Evolutionary conservation across 1,140 invertebrate genomes (phyloP).

Genomic region (Hirudo medicinalis): DNA sequence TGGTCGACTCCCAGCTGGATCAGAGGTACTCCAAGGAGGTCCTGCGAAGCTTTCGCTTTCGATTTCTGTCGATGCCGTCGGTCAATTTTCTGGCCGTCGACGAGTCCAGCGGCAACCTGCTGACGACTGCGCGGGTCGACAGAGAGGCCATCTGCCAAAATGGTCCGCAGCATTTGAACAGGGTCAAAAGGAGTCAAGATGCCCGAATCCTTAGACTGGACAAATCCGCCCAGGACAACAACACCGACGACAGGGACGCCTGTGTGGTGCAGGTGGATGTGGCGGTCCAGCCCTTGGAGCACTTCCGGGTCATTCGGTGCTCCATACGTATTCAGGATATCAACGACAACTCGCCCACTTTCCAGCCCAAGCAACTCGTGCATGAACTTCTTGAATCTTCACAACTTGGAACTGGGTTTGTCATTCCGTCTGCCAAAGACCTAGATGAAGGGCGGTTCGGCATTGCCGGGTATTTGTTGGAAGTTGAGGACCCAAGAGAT

Average conservation of each 20-base stretch:
- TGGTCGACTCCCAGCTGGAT: neutral
- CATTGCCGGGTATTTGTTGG: neutral
- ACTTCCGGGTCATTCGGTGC: slow-evolving; percentile 13
- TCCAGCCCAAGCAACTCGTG: neutral
- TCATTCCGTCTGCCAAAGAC: slow-evolving; percentile 18
- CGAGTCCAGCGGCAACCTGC: slow-evolving; percentile 11
- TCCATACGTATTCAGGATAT: slow-evolving; percentile 15
- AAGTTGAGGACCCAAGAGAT: neutral
- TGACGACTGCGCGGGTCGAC: slow-evolving; percentile 17
- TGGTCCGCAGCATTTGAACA: neutral
- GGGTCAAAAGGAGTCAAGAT: too few relatives aligned
- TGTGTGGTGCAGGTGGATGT: slow-evolving; percentile 20
- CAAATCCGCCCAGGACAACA: neutral
- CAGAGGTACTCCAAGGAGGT: slow-evolving; percentile 5
- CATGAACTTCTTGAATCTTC: slow-evolving; percentile 17
- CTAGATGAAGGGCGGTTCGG: slow-evolving; percentile 10
- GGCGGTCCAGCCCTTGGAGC: slow-evolving; percentile 16
- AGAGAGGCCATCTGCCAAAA: slow-evolving; percentile 16
- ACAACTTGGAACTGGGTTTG: slow-evolving; percentile 14
- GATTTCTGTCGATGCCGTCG: slow-evolving; percentile 19
- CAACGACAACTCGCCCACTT: slow-evolving; percentile 18
- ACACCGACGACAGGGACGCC: neutral
- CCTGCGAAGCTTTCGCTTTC: slow-evolving; percentile 13
- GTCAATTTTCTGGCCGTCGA: slow-evolving; percentile 16
- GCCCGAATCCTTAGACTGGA: too few relatives aligned